Conservation (phyloP, 2,797 vertebrate genomes). For the Sarcophilus harrisii region DNA sequence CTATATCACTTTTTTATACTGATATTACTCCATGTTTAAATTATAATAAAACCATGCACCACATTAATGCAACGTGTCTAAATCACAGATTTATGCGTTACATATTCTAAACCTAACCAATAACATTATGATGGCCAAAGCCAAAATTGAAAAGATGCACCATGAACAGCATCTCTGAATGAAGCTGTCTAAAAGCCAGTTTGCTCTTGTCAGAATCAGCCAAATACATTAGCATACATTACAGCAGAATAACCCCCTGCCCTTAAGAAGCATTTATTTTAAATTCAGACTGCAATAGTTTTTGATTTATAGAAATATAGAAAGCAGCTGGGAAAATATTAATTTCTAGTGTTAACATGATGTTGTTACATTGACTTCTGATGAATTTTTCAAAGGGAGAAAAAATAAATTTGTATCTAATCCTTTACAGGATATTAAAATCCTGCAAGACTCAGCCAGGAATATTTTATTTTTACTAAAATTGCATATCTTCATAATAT, state of each 20-base stretch:
- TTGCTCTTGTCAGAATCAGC: conserved; percentile 1
- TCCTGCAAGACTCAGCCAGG: neutral
- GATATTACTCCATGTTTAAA: neutral
- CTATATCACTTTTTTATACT: neutral
- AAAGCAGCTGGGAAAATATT: conserved; percentile 9
- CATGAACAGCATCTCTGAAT: neutral
- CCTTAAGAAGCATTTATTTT: conserved; percentile 43
- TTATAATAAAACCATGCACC: neutral
- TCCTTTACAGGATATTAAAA: conserved; percentile 40
- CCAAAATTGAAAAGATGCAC: neutral
- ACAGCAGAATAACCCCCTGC: neutral
- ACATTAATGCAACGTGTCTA: neutral
- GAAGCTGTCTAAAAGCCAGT: neutral
- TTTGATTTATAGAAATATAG: conserved; percentile 39
- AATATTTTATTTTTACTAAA: neutral
- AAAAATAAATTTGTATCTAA: conserved; percentile 34
- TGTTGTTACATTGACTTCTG: neutral
- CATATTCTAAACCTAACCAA: neutral
- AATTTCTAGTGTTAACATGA: neutral
- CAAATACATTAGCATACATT: conserved; percentile 19
- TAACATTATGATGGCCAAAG: neutral
- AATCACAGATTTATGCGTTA: neutral
- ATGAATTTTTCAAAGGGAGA: conserved; percentile 26
- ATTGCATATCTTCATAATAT: conserved; percentile 1
- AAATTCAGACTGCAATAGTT: conserved; percentile 29